A percentile compares a stretch with the other conserved stretches of the same genome.
These are phyloP conservation scores for Hassar affinis DNA, from an alignment of 2,113 vertebrate species.

Conservation along the genomic window DNA sequence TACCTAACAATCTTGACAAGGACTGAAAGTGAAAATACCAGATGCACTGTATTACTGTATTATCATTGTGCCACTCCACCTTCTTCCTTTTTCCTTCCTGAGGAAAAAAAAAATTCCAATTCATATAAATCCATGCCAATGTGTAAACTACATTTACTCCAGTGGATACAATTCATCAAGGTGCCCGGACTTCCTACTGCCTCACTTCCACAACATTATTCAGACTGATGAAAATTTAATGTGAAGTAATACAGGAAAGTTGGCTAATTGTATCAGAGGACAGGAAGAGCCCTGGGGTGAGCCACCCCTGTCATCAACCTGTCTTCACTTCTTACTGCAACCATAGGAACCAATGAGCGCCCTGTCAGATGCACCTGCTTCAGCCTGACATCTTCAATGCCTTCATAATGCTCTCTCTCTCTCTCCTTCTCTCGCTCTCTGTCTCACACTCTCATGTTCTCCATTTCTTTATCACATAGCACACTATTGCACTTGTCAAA, in stretches of 20 bases:
- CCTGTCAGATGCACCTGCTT: constrained; percentile 54
- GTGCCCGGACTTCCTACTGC: constrained; percentile 42
- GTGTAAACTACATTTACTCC: not conserved
- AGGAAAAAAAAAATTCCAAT: constrained; percentile 11
- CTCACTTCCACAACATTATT: constrained; percentile 56
- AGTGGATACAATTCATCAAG: constrained; percentile 14
- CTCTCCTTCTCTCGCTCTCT: constrained; percentile 3
- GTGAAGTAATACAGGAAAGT: constrained; percentile 56
- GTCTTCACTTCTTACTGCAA: constrained; percentile 39
- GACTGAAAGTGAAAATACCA: constrained; percentile 32
- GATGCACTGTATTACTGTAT: constrained; percentile 18
- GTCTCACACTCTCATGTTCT: not conserved
- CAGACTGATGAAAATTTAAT: constrained; percentile 55
- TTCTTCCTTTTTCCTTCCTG: constrained; percentile 22
- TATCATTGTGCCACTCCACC: constrained; percentile 28
- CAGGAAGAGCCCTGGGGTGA: constrained; percentile 46
- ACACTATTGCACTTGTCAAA: not conserved
- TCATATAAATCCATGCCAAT: not conserved
- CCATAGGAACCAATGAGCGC: constrained; percentile 52
- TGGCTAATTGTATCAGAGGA: constrained; percentile 56
- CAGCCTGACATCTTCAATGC: constrained; percentile 32
- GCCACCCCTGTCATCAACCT: constrained; percentile 37
- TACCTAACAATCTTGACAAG: not conserved
- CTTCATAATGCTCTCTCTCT: constrained; percentile 12
- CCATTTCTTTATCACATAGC: not conserved